Percentiles rank a stretch among this genome's conserved stretches.
phyloP scores from a whole-genome alignment of 2,797 vertebrate genomes.

The Mus minutoides region DNA sequence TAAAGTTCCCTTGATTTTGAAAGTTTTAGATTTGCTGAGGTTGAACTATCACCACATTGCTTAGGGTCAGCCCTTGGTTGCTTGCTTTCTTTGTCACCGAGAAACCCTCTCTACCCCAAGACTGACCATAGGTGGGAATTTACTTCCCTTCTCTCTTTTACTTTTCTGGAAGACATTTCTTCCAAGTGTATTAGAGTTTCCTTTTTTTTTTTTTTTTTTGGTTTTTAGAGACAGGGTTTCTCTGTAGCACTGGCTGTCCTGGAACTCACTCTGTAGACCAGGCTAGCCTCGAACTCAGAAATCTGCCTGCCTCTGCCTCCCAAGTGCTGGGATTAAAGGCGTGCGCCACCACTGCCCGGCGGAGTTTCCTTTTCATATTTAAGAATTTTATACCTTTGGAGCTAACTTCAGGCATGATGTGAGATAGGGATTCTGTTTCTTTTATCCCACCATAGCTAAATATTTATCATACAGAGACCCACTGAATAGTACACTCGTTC shows the following conservation, averaged over 20 bases:
- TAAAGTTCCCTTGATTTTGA: constrained; percentile 11
- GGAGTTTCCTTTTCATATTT: constrained; percentile 54
- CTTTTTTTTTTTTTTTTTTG: no score
- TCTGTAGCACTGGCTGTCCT: no score
- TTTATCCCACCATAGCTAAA: not conserved
- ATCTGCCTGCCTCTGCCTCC: no score
- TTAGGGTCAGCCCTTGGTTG: not conserved
- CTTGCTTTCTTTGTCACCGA: not conserved
- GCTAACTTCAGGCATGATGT: not conserved
- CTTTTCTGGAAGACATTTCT: constrained; percentile 29
- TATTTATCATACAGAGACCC: not conserved
- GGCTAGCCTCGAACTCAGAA: no score
- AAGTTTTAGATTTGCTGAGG: constrained; percentile 3
- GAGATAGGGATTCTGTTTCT: constrained; percentile 36
- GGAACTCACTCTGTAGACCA: no score
- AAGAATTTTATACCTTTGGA: not conserved
- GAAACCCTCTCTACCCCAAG: constrained; percentile 5
- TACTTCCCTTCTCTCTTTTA: not conserved
- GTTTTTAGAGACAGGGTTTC: no score
- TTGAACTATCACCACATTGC: not conserved
- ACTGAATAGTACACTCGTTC: constrained; percentile 6
- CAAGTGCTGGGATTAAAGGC: no score
- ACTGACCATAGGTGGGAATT: not conserved
- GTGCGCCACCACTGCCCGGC: no score
- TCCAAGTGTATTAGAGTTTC: not conserved